Percentiles rank a stretch among this genome's conserved stretches.
Evolutionary conservation across 2,888 invertebrate species (phyloP).

Genomic region (Macrostomum cliftonense): DNA sequence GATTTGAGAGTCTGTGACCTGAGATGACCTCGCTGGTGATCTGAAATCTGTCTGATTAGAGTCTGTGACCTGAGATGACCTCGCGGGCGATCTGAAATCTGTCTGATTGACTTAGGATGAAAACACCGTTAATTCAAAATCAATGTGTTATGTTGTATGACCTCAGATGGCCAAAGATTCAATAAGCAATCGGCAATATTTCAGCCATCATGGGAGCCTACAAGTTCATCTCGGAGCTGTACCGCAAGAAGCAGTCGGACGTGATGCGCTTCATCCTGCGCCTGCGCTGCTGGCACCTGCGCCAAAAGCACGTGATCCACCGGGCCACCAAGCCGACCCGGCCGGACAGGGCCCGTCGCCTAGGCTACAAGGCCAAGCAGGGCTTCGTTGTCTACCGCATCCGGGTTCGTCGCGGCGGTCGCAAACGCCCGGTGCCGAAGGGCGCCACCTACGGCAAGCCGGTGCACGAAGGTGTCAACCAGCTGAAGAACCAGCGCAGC

Average conservation of each 20-base stretch:
- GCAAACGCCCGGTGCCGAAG: conserved; percentile 94
- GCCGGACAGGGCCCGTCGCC: conserved; percentile 88
- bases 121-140: too few species aligned
- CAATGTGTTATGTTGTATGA: too few species aligned
- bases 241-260: conserved; percentile 98
- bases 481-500: conserved; percentile 81
- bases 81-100: too few species aligned
- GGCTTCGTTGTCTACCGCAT: conserved; percentile 91
- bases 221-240: conserved; percentile 96
- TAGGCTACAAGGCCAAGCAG: conserved; percentile 94
- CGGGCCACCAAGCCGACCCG: conserved; percentile 81
- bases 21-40: too few species aligned
- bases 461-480: conserved; percentile 93
- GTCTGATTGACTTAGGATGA: too few species aligned
- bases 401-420: conserved; percentile 89
- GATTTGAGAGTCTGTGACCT: too few species aligned
- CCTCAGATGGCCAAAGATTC: too few species aligned
- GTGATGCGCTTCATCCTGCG: conserved; percentile 88
- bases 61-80: too few species aligned
- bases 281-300: conserved; percentile 90
- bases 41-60: too few species aligned
- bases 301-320: conserved; percentile 85
- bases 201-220: conserved; percentile 75
- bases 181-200: too few species aligned
- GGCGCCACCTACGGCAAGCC: conserved; percentile 84